A percentile compares a stretch with the other conserved stretches of the same genome.
Conservation (phyloP, 2,888 invertebrate species). For the Protodeltote pygarga region DNA sequence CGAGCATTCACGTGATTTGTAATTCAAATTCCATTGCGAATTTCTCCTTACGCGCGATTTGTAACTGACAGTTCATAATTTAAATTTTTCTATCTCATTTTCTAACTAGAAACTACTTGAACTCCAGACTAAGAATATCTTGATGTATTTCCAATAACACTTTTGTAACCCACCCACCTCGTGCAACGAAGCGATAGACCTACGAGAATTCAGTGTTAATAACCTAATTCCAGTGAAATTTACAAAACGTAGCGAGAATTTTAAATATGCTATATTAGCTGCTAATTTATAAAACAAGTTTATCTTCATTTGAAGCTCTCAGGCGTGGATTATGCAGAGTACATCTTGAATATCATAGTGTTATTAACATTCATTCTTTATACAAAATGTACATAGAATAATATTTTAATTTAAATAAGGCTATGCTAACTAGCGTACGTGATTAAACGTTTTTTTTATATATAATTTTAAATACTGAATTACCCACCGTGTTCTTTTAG, state of each 20-base stretch:
- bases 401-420: slow-evolving; percentile 30
- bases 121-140: slow-evolving; percentile 1
- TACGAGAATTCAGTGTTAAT: slow-evolving; percentile 7
- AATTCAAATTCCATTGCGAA: too few species aligned
- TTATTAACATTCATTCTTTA: slow-evolving; percentile 16
- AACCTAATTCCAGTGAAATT: not conserved
- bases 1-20: too few species aligned
- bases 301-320: slow-evolving; percentile 13
- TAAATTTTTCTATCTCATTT: too few species aligned
- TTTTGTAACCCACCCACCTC: slow-evolving; percentile 2
- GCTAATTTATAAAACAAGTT: slow-evolving; percentile 13
- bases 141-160: not conserved
- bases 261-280: not conserved
- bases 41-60: too few species aligned
- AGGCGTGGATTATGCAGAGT: slow-evolving; percentile 26
- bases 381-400: slow-evolving; percentile 15
- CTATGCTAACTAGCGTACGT: slow-evolving; percentile 27
- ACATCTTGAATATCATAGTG: slow-evolving; percentile 13
- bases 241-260: not conserved
- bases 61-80: too few species aligned
- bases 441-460: too few species aligned
- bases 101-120: not conserved
- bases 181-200: not conserved
- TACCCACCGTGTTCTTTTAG: too few species aligned
- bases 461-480: too few species aligned